Evolutionary conservation across 2,888 invertebrate genomes (phyloP), one percentile per base, ranked within the genome.

Genomic region (Brachypterus glaber): DNA sequence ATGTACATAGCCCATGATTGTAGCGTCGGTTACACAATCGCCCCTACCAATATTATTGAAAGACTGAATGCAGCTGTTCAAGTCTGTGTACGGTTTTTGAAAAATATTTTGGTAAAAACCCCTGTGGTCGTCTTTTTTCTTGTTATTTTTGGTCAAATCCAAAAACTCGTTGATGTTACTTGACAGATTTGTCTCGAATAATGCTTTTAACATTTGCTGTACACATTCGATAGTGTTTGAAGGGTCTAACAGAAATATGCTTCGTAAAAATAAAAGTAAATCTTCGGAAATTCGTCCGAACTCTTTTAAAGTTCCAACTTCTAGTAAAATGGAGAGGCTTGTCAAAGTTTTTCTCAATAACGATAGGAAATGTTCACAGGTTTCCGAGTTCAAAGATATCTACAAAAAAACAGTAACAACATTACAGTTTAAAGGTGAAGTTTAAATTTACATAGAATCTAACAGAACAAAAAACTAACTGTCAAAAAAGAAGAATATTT

Each of bases 241-340:
- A 0, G 86, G 76, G 37, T 83, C 80, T 24, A 86, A 56, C 7
- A 72, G 67, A 58, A 89, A 78, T 2, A 82, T 78, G 0, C 76
- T 73, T 52, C 80, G 78, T 4, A 88, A 67, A 57, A 87, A 89
- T 49, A 70, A 72, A 1, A 91, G 67, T 11, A 90, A 68, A 63
- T 91, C 90, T 64, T 91, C 89, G 0, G 86, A 80, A 32, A 83
- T 73, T 32, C 73, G 67, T 1, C 82, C 82, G 17, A 82, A 75
- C 61, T 89, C 89, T 14, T 67, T 67, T 33, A 81, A 70, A 0
- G 78, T 78, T 2, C 77, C 71, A 18, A 84, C 64, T 64, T 84
- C 82, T 41, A 86, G 60, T 30, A 86, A 71, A 41, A 82, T 76
- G 0, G 82, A 76, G 15, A 89, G 59, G 3, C 77, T 74, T 43